Evolutionary conservation across 1,140 invertebrate genomes (phyloP), one percentile per base, ranked within the genome.

Genomic region (Coboldia fuscipes): DNA sequence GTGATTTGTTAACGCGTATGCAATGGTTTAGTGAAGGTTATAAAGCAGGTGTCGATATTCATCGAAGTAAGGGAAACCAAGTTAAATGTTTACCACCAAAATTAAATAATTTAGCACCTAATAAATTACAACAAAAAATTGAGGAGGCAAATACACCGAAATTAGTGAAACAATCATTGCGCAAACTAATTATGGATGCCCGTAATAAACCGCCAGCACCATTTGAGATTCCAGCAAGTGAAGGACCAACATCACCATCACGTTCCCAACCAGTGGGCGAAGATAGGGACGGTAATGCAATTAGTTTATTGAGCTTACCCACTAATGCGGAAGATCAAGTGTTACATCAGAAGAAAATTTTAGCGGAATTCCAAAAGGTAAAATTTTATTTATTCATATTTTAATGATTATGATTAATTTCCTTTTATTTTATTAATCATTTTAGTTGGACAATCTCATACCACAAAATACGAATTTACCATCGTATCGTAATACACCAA

Each of bases 241-340:
- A 42, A 17, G 30, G 17, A 13, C 12, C 12, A 18, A 33, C 37
- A 41, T 44, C 50, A 18, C 45, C 49, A 36, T 43, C 50, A 8
- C 50, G 51, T 13, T 48, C 49, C 1, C 51, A 54, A 31, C 51
- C 49, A 1, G 19, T 54, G 23, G 51, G 51, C 2, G 51, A 54
- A 34, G 51, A 54, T 37, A 7, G 3, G 14, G 4, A 14, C 12
- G 4, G 14, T 12, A 4, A n/a, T 27, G 4, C 3, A n/a, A 14
- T 10, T 27, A 27, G 12, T 23, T 23, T 23, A 12, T 12, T 23
- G 22, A 7, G 22, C 12, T 23, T 12, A 6, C 12, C 22, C 12
- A 27, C 14, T 27, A 27, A 23, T 23, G 22, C 22, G 12, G 22
- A 23, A 23, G 22, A 30, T 7, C 32, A 34, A 34, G 6, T 15